Evolutionary conservation across 2,113 vertebrate genomes (phyloP).

Genomic region (Ctenomys sociabilis): DNA sequence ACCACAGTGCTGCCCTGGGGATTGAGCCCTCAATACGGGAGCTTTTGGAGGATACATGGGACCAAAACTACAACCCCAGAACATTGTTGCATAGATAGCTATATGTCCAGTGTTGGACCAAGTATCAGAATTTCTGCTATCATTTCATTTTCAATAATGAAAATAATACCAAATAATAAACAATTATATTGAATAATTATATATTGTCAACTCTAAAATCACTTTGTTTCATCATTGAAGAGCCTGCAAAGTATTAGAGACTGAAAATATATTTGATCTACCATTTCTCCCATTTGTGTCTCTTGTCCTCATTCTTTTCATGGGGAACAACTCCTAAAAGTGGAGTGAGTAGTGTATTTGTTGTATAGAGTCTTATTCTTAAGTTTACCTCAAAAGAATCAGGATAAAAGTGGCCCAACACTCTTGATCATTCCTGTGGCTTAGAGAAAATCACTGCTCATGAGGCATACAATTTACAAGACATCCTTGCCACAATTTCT

Average conservation of each 20-base stretch:
- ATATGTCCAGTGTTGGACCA: neutral
- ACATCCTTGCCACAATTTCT: neutral
- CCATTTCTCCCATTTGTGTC: neutral
- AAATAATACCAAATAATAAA: neutral
- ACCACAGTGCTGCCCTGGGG: neutral
- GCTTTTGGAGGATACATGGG: neutral
- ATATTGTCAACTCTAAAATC: neutral
- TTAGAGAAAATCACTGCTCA: neutral
- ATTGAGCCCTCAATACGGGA: neutral
- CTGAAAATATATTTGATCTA: neutral
- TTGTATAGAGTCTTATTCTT: neutral
- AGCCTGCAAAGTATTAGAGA: neutral
- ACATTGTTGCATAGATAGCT: neutral
- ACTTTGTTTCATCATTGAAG: neutral
- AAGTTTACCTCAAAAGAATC: conserved; percentile 3
- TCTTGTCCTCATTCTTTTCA: neutral
- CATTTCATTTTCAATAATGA: neutral
- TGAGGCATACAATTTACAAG: neutral
- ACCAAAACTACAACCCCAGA: neutral
- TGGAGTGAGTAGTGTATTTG: neutral
- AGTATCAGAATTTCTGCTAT: conserved; percentile 1
- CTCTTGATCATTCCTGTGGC: neutral
- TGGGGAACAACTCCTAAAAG: neutral
- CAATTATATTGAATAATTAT: neutral
- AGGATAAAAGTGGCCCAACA: neutral